Conservation (phyloP, 2,113 vertebrate genomes). For the Platysteira castanea region DNA sequence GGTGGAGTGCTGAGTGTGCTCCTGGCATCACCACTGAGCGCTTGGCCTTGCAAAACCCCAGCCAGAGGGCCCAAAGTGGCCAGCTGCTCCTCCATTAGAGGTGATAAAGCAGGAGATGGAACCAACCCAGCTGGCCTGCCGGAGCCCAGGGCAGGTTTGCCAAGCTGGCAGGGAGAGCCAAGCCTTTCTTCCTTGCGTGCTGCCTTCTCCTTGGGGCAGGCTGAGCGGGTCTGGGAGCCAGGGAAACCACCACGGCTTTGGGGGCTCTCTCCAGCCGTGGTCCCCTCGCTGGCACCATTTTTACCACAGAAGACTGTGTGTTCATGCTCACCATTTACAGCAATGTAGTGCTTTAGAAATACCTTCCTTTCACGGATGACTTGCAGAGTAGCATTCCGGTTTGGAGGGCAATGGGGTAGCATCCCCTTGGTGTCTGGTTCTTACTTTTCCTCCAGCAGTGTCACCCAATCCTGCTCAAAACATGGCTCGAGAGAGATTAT, state of each 20-base stretch:
- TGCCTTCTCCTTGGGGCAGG: neutral
- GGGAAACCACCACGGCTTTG: neutral
- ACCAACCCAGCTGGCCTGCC: neutral
- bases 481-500: slow-evolving; percentile 32
- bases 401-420: neutral
- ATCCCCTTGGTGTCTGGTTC: neutral
- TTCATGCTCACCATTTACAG: neutral
- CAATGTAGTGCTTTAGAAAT: neutral
- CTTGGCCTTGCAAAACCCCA: neutral
- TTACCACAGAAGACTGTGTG: neutral
- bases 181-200: neutral
- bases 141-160: neutral
- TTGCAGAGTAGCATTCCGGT: neutral
- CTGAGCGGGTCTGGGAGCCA: neutral
- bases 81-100: slow-evolving; percentile 42
- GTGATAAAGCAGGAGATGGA: slow-evolving; percentile 28
- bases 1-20: neutral
- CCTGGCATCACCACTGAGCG: accelerated
- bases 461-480: slow-evolving; percentile 24
- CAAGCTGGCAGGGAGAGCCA: neutral
- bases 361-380: accelerated
- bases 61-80: neutral
- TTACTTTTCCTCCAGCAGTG: neutral
- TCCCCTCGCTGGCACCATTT: neutral
- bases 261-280: neutral